Conservation (phyloP, 2,113 vertebrate genomes). For the Alaudala cheleensis region DNA sequence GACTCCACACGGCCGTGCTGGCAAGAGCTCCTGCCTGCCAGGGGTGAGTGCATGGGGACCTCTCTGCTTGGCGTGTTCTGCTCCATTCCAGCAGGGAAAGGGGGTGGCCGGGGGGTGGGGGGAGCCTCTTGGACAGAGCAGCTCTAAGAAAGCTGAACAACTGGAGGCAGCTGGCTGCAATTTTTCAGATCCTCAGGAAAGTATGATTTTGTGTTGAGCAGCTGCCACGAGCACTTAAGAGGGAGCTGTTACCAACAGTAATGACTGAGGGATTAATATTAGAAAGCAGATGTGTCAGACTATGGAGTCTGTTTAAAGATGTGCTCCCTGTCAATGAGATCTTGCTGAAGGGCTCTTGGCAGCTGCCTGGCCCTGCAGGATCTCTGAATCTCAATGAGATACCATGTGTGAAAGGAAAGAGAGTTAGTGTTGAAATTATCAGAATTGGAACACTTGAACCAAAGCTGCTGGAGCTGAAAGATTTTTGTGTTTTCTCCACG, state of each 20-base stretch:
- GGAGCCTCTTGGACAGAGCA: background rate
- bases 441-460: background rate
- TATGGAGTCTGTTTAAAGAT: background rate
- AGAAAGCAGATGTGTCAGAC: slow-evolving; percentile 51
- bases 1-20: background rate
- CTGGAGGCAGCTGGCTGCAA: slow-evolving; percentile 40
- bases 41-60: background rate
- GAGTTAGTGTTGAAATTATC: background rate
- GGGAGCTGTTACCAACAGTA: background rate
- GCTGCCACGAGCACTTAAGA: background rate
- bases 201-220: slow-evolving; percentile 24
- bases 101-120: background rate
- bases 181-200: slow-evolving; percentile 31
- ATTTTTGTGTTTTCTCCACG: background rate
- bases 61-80: background rate
- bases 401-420: background rate
- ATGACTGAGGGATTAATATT: background rate
- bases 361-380: background rate
- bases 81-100: background rate
- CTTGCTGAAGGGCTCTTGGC: background rate
- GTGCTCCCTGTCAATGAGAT: background rate
- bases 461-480: background rate
- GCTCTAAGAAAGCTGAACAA: slow-evolving; percentile 11
- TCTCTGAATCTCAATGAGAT: background rate
- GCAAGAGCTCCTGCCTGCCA: background rate